These are phyloP conservation scores for Greenwoodochromis staneri DNA, from an alignment of 2,113 vertebrate species.

Conservation along the genomic window DNA sequence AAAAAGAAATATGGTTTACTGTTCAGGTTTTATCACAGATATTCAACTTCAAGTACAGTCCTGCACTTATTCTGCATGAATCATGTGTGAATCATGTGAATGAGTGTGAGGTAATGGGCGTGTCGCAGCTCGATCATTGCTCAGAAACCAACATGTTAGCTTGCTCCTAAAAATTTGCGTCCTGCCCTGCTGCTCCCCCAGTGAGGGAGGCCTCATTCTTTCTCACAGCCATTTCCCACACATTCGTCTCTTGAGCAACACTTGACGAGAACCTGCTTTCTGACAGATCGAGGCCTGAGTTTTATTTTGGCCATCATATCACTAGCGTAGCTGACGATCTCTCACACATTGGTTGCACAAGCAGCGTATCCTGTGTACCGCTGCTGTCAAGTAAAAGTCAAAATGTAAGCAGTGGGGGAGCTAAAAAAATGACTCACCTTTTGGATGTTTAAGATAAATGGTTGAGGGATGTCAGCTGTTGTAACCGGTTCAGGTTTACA, in stretches of 20 bases:
- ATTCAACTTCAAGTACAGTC: slow-evolving; percentile 19
- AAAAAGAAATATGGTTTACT: neutral
- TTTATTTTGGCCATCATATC: slow-evolving; percentile 55
- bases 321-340: slow-evolving; percentile 29
- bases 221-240: slow-evolving; percentile 68
- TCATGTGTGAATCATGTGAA: slow-evolving; percentile 12
- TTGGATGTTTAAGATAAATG: neutral
- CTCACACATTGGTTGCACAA: slow-evolving; percentile 20
- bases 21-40: neutral
- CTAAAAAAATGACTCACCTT: neutral
- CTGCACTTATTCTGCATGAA: neutral
- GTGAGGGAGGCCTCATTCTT: slow-evolving; percentile 60
- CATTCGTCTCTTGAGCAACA: slow-evolving; percentile 21
- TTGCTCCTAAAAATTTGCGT: slow-evolving; percentile 42
- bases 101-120: slow-evolving; percentile 26
- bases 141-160: slow-evolving; percentile 14
- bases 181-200: slow-evolving; percentile 25
- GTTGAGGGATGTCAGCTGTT: neutral
- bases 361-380: neutral
- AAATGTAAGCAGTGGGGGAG: neutral
- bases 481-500: neutral
- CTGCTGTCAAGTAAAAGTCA: neutral
- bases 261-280: neutral
- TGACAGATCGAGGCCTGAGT: slow-evolving; percentile 19
- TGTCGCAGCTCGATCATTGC: slow-evolving; percentile 23